Evolutionary conservation across 2,797 vertebrate genomes (phyloP).

Genomic region (Phalanger gymnotis): DNA sequence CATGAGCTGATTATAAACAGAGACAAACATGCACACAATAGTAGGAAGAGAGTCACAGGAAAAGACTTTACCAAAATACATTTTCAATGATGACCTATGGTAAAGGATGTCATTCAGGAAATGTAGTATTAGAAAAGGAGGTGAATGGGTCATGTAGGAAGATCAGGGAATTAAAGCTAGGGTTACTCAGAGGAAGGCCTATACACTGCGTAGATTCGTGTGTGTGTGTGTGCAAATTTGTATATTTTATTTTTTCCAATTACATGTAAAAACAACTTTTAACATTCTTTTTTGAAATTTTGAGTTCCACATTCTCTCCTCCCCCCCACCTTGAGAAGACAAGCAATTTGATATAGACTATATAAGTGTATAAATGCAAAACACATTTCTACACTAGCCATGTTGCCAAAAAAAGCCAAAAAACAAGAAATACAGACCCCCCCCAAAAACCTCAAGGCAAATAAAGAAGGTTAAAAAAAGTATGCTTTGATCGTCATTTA

Average conservation of each 20-base stretch:
- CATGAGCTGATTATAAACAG: neutral
- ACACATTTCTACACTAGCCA: neutral
- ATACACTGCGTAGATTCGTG: neutral
- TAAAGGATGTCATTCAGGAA: neutral
- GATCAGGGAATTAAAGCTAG: neutral
- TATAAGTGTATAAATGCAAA: neutral
- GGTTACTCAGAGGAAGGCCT: neutral
- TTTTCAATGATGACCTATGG: neutral
- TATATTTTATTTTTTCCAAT: neutral
- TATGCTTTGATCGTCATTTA: neutral
- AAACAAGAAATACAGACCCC: neutral
- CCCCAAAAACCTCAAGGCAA: neutral
- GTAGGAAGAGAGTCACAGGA: neutral
- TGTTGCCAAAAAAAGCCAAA: neutral
- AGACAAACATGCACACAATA: neutral
- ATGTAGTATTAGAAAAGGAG: neutral
- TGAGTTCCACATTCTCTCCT: neutral
- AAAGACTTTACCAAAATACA: neutral
- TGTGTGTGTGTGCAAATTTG: neutral
- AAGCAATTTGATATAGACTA: neutral
- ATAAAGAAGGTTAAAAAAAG: neutral
- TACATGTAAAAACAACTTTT: neutral
- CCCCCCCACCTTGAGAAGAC: neutral
- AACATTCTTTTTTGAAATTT: neutral
- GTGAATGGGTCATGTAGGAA: neutral